Percentiles rank a stretch among this genome's conserved stretches.
Evolutionary conservation across 2,797 vertebrate genomes (phyloP).

Genomic region (Oceanodroma leucorhoa): DNA sequence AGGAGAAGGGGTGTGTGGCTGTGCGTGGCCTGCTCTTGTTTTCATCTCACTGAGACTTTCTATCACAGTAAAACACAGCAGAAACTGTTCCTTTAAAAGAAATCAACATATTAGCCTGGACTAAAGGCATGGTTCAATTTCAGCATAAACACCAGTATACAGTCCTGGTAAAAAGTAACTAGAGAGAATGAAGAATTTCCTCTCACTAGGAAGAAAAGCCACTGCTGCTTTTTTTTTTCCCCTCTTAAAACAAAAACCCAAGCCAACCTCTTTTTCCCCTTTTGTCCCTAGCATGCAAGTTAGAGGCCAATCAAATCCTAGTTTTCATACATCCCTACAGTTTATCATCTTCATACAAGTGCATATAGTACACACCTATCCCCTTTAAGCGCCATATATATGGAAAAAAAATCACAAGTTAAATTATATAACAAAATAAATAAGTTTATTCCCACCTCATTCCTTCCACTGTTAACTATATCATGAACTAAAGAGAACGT

Average conservation of each 20-base stretch:
- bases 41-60: background rate
- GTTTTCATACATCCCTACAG: slow-evolving; percentile 46
- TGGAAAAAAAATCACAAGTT: slow-evolving; percentile 57
- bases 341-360: slow-evolving; percentile 56
- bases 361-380: slow-evolving; percentile 63
- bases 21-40: background rate
- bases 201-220: background rate
- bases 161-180: background rate
- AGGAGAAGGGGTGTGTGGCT: background rate
- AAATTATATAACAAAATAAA: slow-evolving; percentile 75
- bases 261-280: background rate
- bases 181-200: background rate
- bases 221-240: background rate
- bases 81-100: background rate
- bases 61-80: background rate
- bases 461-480: slow-evolving; percentile 52
- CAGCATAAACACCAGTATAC: background rate
- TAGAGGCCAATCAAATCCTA: slow-evolving; percentile 23
- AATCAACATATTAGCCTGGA: background rate
- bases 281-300: slow-evolving; percentile 23
- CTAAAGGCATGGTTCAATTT: background rate
- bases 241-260: background rate
- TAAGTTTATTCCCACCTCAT: slow-evolving; percentile 67
- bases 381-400: slow-evolving; percentile 42
- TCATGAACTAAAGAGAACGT: slow-evolving; percentile 46